phyloP scores from a whole-genome alignment of 2,888 invertebrate genomes.

The Acleris laterana region DNA sequence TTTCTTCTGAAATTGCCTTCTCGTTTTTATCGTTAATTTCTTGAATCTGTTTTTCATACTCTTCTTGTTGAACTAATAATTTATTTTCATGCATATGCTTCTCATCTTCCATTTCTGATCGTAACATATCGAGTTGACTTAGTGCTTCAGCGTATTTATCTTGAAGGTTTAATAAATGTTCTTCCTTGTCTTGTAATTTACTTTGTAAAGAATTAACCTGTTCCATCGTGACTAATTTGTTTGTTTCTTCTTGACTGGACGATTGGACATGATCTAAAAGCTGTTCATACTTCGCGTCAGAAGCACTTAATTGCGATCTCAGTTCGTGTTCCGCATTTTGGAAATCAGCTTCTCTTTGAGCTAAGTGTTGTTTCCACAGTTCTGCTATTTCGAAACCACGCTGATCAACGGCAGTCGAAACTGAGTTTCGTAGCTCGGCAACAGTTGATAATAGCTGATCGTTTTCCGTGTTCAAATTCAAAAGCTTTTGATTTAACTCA shows the following conservation, averaged over 20 bases:
- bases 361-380: constrained; percentile 88
- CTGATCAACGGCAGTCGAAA: constrained; percentile 85
- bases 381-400: constrained; percentile 88
- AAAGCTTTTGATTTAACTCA: constrained; percentile 63
- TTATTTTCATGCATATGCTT: constrained; percentile 74
- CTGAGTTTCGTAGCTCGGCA: constrained; percentile 73
- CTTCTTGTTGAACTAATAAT: constrained; percentile 72
- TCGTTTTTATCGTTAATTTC: constrained; percentile 58
- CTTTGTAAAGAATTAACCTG: constrained; percentile 71
- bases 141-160: constrained; percentile 71
- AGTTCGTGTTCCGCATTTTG: constrained; percentile 78
- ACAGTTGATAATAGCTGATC: constrained; percentile 74
- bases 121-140: constrained; percentile 69
- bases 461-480: constrained; percentile 72
- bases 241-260: constrained; percentile 77
- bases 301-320: constrained; percentile 76
- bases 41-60: constrained; percentile 70
- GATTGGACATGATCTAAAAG: constrained; percentile 74
- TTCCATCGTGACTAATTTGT: constrained; percentile 68
- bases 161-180: constrained; percentile 68
- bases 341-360: constrained; percentile 86
- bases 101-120: constrained; percentile 78
- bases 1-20: constrained; percentile 47
- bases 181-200: constrained; percentile 76
- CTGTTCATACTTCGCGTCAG: constrained; percentile 78